Evolutionary conservation across 2,888 invertebrate species (phyloP).

Genomic region (Lysandra coridon): DNA sequence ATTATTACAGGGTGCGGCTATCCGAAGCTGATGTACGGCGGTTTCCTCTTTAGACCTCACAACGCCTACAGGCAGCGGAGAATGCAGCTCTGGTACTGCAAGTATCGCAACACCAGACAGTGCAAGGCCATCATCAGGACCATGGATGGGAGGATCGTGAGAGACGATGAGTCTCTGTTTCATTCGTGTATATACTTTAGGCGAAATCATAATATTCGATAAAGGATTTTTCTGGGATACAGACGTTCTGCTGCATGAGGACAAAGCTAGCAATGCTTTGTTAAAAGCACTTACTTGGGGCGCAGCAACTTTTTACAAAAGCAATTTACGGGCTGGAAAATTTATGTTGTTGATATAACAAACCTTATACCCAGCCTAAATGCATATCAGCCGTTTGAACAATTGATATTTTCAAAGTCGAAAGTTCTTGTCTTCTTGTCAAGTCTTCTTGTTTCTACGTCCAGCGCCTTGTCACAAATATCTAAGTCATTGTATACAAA

Average conservation of each 20-base stretch:
- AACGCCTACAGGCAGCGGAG: conserved; percentile 53
- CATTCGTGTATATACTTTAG: conserved; percentile 41
- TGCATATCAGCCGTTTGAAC: not conserved
- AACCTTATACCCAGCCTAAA: not conserved
- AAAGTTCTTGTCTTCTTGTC: too few species aligned
- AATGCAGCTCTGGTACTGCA: conserved; percentile 59
- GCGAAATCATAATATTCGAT: conserved; percentile 11
- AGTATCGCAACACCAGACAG: conserved; percentile 43
- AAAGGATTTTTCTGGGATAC: not conserved
- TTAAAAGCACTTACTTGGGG: not conserved
- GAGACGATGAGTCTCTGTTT: conserved; percentile 33
- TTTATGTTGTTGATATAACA: not conserved
- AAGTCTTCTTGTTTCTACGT: too few species aligned
- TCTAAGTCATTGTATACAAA: conserved; percentile 14
- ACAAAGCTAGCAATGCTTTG: not conserved
- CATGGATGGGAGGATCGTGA: conserved; percentile 42
- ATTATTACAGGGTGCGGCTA: conserved; percentile 46
- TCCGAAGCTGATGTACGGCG: conserved; percentile 53
- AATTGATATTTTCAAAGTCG: not conserved
- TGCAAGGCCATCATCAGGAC: conserved; percentile 47
- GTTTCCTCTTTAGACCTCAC: conserved; percentile 54
- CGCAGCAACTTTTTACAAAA: not conserved
- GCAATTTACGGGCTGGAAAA: not conserved
- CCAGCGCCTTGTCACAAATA: not conserved
- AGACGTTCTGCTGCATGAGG: not conserved